A percentile compares a stretch with the other conserved stretches of the same genome.
Conservation (phyloP, 2,888 invertebrate species). For the Mayetiola destructor region DNA sequence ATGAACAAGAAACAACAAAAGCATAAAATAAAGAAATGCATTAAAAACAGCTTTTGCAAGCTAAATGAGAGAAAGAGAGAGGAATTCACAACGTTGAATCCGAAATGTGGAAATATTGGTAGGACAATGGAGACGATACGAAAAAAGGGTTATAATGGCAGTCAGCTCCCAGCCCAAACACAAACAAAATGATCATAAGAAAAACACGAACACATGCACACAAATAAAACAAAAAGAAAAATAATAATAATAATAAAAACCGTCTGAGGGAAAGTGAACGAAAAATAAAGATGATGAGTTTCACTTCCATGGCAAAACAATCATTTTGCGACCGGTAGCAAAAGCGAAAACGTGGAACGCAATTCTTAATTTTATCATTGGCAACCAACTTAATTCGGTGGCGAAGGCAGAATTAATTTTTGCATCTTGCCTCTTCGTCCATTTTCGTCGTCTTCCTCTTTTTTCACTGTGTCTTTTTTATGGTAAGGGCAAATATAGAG, state of each 20-base stretch:
- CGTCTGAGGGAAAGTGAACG: conserved; percentile 6
- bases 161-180: neutral
- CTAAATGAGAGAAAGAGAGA: too few species aligned
- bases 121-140: neutral
- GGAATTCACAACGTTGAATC: too few species aligned
- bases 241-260: neutral
- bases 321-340: neutral
- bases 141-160: conserved; percentile 4
- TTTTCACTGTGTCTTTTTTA: too few species aligned
- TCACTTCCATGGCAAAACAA: too few species aligned
- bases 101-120: too few species aligned
- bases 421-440: too few species aligned
- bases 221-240: conserved; percentile 6
- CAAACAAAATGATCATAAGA: neutral
- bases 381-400: too few species aligned
- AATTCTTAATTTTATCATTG: too few species aligned
- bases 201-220: too few species aligned
- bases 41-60: neutral
- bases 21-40: neutral
- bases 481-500: neutral
- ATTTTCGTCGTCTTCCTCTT: too few species aligned
- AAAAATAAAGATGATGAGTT: too few species aligned
- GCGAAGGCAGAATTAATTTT: too few species aligned
- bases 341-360: neutral
- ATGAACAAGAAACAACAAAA: neutral